Base-by-base conservation (phyloP, 1,140 invertebrate genomes). In the Trichoplusia ni region DNA sequence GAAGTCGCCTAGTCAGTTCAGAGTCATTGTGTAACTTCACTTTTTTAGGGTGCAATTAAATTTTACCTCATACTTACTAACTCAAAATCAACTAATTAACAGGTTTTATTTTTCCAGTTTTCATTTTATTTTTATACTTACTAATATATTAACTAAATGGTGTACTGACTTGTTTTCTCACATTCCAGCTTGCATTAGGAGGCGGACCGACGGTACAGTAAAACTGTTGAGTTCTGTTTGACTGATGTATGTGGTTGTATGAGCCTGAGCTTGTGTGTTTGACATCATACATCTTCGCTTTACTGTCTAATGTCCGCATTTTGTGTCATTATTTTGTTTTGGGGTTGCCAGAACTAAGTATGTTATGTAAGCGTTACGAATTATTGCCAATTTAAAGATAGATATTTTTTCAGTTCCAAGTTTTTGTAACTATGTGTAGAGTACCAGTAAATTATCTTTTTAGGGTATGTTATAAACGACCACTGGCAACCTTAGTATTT, bases 191-290 rank as follows among this genome's bases (percentile, higher is more conserved):
- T 66, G 59, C 77, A 27, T 60, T 71, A 61, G 82, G 71, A 70
- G 80, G 72, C 64, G 81, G 68, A 75, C 67, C 71, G 63, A 77
- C 74, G 81, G 85, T 86, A 87, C 67, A 80, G 77, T 81, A 77
- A 76, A 58, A 58, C 71, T 42, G 54, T 60, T 40, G 18, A 65
- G 33, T 35, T 69, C 16, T 37, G 63, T 71, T 69, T 58, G 19
- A 38, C 59, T 64, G 54, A 64, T 66, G 51, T 54, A 54, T 65
- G 44, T 72, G 49, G 67, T 68, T 64, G 51, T 69, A 53, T 64
- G 62, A 19, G 60, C 51, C 40, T 29, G 49, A 35, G 54, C 54
- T 58, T 42, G 47, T 38, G 40, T 51, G n/a, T n/a, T n/a, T n/a
- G 44, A 44, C 54, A 63, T 69, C 29, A 25, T 35, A 60, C 37